Evolutionary conservation across 30 jellyfish, hydroid and myxozoan genomes (phyloP).

Genomic region (Clytia hemisphaerica): DNA sequence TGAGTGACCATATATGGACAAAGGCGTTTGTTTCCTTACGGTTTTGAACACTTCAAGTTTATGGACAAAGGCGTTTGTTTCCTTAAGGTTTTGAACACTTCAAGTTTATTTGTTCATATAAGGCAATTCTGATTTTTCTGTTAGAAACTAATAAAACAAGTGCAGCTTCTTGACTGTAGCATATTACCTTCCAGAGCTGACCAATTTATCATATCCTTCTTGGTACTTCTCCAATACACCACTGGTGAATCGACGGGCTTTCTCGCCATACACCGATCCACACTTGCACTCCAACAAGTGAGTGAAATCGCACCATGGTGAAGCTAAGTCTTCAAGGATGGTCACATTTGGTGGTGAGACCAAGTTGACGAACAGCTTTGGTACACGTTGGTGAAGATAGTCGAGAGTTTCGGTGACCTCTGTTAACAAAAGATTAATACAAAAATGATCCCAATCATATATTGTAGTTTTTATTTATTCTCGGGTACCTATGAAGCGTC

Average conservation of each 20-base stretch:
- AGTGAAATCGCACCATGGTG: constrained; percentile 40
- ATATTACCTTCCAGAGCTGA: constrained; percentile 62
- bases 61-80: too few relatives aligned
- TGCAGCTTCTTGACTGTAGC: too few relatives aligned
- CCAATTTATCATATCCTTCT: constrained; percentile 32
- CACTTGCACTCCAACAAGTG: constrained; percentile 63
- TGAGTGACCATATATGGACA: too few relatives aligned
- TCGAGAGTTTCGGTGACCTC: constrained; percentile 26
- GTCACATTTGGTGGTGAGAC: constrained; percentile 69
- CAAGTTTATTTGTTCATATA: too few relatives aligned
- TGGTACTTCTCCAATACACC: constrained; percentile 21
- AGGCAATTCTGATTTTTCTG: too few relatives aligned
- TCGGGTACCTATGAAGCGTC: too few relatives aligned
- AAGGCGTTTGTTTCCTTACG: too few relatives aligned
- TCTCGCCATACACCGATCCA: constrained; percentile 51
- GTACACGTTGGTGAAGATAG: constrained; percentile 36
- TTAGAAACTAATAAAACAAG: too few relatives aligned
- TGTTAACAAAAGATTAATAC: neutral
- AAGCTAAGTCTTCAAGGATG: constrained; percentile 20
- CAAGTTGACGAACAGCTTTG: constrained; percentile 64
- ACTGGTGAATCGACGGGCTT: constrained; percentile 27
- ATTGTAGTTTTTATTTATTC: too few relatives aligned
- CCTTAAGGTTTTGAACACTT: too few relatives aligned
- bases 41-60: too few relatives aligned
- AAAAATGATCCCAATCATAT: neutral